Conservation (phyloP, 2,888 invertebrate species). For the Amiota minor region DNA sequence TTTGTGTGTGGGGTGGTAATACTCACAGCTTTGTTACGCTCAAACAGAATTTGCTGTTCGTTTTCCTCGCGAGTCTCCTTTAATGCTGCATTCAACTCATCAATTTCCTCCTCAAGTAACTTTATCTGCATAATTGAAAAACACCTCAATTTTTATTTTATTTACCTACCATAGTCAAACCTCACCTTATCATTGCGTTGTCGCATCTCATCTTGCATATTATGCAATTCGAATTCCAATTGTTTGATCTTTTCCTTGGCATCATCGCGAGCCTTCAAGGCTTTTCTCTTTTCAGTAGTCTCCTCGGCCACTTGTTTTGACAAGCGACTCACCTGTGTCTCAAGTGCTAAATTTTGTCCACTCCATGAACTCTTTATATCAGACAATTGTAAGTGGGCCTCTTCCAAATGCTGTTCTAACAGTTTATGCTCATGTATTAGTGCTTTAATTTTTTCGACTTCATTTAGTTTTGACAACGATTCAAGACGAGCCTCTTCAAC, state of each 20-base stretch:
- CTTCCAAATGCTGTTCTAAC: slow-evolving; percentile 85
- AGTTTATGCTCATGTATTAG: slow-evolving; percentile 79
- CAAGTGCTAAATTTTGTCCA: slow-evolving; percentile 88
- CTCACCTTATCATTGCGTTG: slow-evolving; percentile 71
- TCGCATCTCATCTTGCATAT: slow-evolving; percentile 64
- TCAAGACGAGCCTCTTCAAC: slow-evolving; percentile 70
- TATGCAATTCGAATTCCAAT: slow-evolving; percentile 69
- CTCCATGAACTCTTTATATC: slow-evolving; percentile 95
- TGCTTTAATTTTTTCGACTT: slow-evolving; percentile 76
- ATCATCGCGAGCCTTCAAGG: slow-evolving; percentile 80
- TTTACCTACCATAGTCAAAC: not conserved
- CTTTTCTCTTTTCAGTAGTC: slow-evolving; percentile 84
- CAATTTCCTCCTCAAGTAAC: slow-evolving; percentile 83
- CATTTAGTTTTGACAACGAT: slow-evolving; percentile 58
- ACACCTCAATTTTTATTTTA: too few species aligned
- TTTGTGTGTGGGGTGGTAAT: slow-evolving; percentile 57
- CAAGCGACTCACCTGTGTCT: slow-evolving; percentile 90
- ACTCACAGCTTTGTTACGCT: slow-evolving; percentile 77
- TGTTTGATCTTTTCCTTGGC: slow-evolving; percentile 78
- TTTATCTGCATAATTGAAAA: slow-evolving; percentile 67
- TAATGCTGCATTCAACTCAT: slow-evolving; percentile 81
- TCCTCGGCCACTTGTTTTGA: slow-evolving; percentile 90
- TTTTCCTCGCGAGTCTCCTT: slow-evolving; percentile 74
- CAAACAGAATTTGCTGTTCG: slow-evolving; percentile 76
- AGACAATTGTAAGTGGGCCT: slow-evolving; percentile 88